Evolutionary conservation across 2,113 vertebrate species (phyloP), one percentile per base, ranked within the genome.

Genomic region (Phalacrocorax aristotelis): DNA sequence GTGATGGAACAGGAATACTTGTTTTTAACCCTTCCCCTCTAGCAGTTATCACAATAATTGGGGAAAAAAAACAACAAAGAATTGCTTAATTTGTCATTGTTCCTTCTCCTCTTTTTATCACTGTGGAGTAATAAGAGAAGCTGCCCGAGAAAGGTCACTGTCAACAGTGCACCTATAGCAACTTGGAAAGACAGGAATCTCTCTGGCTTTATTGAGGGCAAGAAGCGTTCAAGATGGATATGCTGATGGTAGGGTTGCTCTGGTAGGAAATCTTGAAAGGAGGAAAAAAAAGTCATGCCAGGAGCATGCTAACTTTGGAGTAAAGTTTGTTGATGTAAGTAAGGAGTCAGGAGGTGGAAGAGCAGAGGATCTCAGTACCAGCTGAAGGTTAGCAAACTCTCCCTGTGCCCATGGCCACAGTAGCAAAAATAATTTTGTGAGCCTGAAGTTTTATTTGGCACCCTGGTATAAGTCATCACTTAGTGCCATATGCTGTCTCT

Each of bases 211-310:
- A 30, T 13, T 22, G 83, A 36, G 68, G 13, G 40, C 40, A 60
- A 49, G 77, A 61, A 36, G 16, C 4, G 30, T 38, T 89, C 19
- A 34, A 7, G 52, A 11, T 34, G 29, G 44, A 32, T 58, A 8
- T 64, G 49, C 36, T 40, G 66, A 38, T 32, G 27, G 20, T 17
- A 16, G 66, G 10, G 13, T 34, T 71, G 27, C 15, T 57, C 40
- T 65, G 75, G 29, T 15, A 15, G 77, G 69, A 90, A 42, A 27
- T 23, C 54, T 52, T 38, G 22, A 65, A 32, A 26, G 1, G 8
- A 3, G 3, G 19, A 7, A 22, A 23, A 21, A 8, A 18, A 26
- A 25, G 4, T 22, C 3, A 1, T 14, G 36, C 8, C 23, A 62
- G 79, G 36, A 51, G 12, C 16, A 11, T 1, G 0, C 32, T 49